Percentiles rank a stretch among this genome's conserved stretches.
These are phyloP conservation scores for Synergus japonicus DNA, from an alignment of 2,888 invertebrate species.

Conservation along the genomic window DNA sequence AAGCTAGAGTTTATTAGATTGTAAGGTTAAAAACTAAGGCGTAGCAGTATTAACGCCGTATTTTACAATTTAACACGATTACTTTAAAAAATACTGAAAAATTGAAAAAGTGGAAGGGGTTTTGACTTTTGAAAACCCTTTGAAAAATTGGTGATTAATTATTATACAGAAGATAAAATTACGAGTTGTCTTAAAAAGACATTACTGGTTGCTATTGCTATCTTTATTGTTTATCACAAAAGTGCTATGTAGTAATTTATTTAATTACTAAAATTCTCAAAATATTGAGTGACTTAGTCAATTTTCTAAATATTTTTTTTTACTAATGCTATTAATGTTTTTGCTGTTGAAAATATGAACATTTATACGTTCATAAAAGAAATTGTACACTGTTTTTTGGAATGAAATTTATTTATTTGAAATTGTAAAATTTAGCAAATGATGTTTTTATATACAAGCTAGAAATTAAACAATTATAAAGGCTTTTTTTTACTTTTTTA, in stretches of 20 bases:
- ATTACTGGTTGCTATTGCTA: slow-evolving; percentile 29
- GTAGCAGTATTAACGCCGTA: slow-evolving; percentile 14
- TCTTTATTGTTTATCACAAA: slow-evolving; percentile 17
- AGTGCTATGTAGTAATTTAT: slow-evolving; percentile 37
- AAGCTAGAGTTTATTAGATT: slow-evolving; percentile 24
- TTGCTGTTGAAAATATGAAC: slow-evolving; percentile 12
- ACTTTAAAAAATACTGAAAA: background rate
- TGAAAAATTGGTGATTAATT: background rate
- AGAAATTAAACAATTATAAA: background rate
- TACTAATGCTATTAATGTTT: slow-evolving; percentile 18
- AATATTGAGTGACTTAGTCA: slow-evolving; percentile 30
- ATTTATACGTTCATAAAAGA: slow-evolving; percentile 13
- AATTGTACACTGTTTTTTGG: slow-evolving; percentile 19
- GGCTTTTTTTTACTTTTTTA: slow-evolving; percentile 30
- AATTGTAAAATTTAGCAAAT: slow-evolving; percentile 7
- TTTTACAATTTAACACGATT: slow-evolving; percentile 8
- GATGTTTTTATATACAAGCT: slow-evolving; percentile 28
- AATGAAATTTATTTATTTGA: slow-evolving; percentile 23
- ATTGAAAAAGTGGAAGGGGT: background rate
- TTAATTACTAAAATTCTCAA: slow-evolving; percentile 21
- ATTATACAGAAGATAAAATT: slow-evolving; percentile 8
- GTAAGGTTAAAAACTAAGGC: slow-evolving; percentile 22
- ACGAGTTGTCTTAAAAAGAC: background rate
- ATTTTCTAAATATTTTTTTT: slow-evolving; percentile 7
- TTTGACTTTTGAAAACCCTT: background rate